Evolutionary conservation across 2,888 invertebrate genomes (phyloP).

Genomic region (Nomada fabriciana): DNA sequence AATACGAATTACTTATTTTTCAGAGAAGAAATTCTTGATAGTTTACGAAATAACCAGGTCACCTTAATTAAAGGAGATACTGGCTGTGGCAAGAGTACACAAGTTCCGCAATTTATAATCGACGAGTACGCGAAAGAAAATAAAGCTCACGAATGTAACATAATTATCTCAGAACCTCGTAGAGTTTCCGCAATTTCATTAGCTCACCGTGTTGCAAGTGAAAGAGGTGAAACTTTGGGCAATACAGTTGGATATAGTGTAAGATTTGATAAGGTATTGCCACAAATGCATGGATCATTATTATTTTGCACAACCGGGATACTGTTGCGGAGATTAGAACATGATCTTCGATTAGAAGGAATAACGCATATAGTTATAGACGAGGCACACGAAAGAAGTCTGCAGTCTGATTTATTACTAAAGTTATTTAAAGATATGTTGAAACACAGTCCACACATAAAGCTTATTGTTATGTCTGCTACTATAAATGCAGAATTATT

Average conservation of each 20-base stretch:
- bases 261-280: slow-evolving; percentile 86
- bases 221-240: slow-evolving; percentile 88
- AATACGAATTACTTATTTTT: slow-evolving; percentile 12
- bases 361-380: slow-evolving; percentile 90
- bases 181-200: slow-evolving; percentile 89
- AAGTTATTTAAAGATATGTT: slow-evolving; percentile 87
- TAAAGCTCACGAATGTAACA: slow-evolving; percentile 85
- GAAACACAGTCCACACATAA: slow-evolving; percentile 85
- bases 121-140: slow-evolving; percentile 84
- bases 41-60: slow-evolving; percentile 85
- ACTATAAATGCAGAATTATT: slow-evolving; percentile 88
- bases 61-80: slow-evolving; percentile 89
- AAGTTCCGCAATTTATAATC: slow-evolving; percentile 88
- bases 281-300: slow-evolving; percentile 86
- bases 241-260: slow-evolving; percentile 89
- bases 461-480: slow-evolving; percentile 90
- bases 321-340: slow-evolving; percentile 85
- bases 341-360: slow-evolving; percentile 85
- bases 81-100: slow-evolving; percentile 91
- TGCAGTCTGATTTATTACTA: slow-evolving; percentile 89
- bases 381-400: slow-evolving; percentile 90
- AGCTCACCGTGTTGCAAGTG: slow-evolving; percentile 88
- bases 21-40: slow-evolving; percentile 85
- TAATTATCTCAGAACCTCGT: slow-evolving; percentile 89
- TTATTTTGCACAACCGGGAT: slow-evolving; percentile 90